Evolutionary conservation across 2,797 vertebrate genomes (phyloP).

Genomic region (Fistularia commersonii): DNA sequence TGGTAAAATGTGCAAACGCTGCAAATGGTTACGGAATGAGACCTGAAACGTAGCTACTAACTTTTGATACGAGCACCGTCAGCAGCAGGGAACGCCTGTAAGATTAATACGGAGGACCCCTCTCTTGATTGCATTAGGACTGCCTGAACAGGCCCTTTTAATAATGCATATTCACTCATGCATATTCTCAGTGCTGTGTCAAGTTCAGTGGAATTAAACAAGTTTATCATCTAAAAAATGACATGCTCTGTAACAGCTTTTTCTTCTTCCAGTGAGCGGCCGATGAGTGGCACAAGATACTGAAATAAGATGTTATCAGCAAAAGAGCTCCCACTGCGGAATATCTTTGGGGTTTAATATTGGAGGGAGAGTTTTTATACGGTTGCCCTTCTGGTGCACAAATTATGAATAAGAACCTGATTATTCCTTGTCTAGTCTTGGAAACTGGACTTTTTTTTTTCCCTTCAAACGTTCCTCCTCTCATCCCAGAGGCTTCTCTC

Average conservation of each 20-base stretch:
- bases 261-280: slow-evolving; percentile 28
- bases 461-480: no score
- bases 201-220: slow-evolving; percentile 70
- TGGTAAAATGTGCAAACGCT: slow-evolving; percentile 52
- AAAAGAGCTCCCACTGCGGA: slow-evolving; percentile 48
- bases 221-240: slow-evolving; percentile 71
- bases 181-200: slow-evolving; percentile 63
- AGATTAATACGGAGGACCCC: slow-evolving; percentile 60
- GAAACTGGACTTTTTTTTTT: no score
- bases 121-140: slow-evolving; percentile 52
- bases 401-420: slow-evolving; percentile 1
- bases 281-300: slow-evolving; percentile 24
- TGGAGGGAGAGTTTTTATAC: slow-evolving; percentile 23
- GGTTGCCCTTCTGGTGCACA: slow-evolving; percentile 10
- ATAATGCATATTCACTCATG: slow-evolving; percentile 75
- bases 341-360: slow-evolving; percentile 49
- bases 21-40: slow-evolving; percentile 58
- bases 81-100: slow-evolving; percentile 58
- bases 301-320: slow-evolving; percentile 56
- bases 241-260: slow-evolving; percentile 50
- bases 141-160: slow-evolving; percentile 59
- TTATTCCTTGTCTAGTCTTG: no score
- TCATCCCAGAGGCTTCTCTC: not conserved
- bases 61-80: slow-evolving; percentile 52
- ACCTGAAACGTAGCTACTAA: slow-evolving; percentile 45